Conservation (phyloP, 2,797 vertebrate species). For the Babyrousa celebensis region DNA sequence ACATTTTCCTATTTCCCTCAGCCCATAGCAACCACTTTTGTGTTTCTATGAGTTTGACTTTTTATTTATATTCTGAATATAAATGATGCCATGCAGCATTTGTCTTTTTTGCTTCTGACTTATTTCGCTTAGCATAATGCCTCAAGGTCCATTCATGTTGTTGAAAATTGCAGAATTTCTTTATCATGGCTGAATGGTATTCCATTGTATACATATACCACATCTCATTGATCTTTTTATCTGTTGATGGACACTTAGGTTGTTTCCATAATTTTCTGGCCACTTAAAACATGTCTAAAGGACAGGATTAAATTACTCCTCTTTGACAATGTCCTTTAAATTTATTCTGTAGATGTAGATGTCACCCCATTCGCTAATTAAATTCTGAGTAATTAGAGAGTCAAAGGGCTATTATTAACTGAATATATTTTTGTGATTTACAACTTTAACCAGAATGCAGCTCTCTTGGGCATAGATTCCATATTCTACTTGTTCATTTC, state of each 20-base stretch:
- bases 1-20: neutral
- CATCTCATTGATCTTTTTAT: neutral
- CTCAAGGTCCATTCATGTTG: neutral
- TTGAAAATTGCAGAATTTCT: neutral
- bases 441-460: neutral
- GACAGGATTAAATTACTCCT: neutral
- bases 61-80: neutral
- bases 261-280: neutral
- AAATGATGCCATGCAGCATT: neutral
- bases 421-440: neutral
- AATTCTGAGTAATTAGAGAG: neutral
- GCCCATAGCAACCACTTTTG: neutral
- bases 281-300: neutral
- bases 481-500: neutral
- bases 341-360: neutral
- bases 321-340: neutral
- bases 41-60: neutral
- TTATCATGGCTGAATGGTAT: neutral
- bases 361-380: neutral
- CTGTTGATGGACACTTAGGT: neutral
- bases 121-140: neutral
- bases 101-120: neutral
- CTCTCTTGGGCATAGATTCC: neutral
- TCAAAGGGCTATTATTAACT: neutral
- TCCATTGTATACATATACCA: neutral